A percentile compares a stretch with the other conserved stretches of the same genome.
Conservation (phyloP, 2,888 invertebrate genomes). For the Drosophila leonis region DNA sequence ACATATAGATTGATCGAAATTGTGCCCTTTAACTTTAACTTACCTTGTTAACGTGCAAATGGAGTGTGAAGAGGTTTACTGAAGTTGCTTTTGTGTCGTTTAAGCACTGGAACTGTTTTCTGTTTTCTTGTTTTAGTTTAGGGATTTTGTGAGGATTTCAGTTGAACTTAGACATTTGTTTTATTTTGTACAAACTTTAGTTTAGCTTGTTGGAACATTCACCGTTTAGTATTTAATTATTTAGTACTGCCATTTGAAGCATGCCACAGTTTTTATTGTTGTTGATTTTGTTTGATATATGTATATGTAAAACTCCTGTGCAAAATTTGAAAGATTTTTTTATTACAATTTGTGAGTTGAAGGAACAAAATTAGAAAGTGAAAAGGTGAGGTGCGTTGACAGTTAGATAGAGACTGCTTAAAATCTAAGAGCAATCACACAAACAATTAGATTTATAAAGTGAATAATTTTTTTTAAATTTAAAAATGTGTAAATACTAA, state of each 20-base stretch:
- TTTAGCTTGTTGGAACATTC: constrained; percentile 68
- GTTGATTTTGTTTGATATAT: neutral
- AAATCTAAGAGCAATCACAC: constrained; percentile 10
- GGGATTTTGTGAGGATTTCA: constrained; percentile 26
- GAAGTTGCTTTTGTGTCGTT: constrained; percentile 37
- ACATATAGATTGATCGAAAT: constrained; percentile 19
- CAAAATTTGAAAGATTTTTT: constrained; percentile 20
- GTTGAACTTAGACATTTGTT: constrained; percentile 26
- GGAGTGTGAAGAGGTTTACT: constrained; percentile 33
- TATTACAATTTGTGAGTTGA: constrained; percentile 13
- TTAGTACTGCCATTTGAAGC: constrained; percentile 44
- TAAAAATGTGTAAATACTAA: neutral
- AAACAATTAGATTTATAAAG: constrained; percentile 17
- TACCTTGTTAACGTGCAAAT: constrained; percentile 48
- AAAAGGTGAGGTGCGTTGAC: constrained; percentile 42
- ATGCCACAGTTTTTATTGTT: constrained; percentile 38
- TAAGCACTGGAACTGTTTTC: constrained; percentile 33
- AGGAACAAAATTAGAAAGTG: constrained; percentile 14
- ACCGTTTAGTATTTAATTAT: constrained; percentile 64
- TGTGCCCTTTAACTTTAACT: constrained; percentile 41
- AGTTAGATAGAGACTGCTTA: constrained; percentile 41
- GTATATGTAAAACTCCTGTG: constrained; percentile 37
- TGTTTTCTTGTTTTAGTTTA: neutral
- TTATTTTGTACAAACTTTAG: constrained; percentile 58
- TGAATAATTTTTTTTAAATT: constrained; percentile 5